A percentile compares a stretch with the other conserved stretches of the same genome.
Evolutionary conservation across 2,888 invertebrate genomes (phyloP).

Genomic region (Cynaeus angustus): DNA sequence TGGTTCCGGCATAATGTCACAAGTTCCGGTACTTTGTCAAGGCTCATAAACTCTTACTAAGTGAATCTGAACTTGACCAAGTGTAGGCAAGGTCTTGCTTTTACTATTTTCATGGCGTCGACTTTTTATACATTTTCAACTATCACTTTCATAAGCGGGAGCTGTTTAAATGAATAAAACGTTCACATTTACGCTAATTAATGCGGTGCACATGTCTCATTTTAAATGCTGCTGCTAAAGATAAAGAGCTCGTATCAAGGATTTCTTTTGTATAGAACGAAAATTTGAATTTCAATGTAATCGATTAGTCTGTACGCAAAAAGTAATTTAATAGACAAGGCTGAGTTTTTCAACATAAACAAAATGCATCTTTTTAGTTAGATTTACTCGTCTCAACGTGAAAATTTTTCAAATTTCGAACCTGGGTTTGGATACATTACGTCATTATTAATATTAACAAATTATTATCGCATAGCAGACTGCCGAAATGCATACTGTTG

Average conservation of each 20-base stretch:
- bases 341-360: too few species aligned
- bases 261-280: slow-evolving; percentile 10
- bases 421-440: not conserved
- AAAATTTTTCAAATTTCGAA: slow-evolving; percentile 1
- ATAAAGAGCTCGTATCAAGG: slow-evolving; percentile 11
- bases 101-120: slow-evolving; percentile 7
- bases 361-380: too few species aligned
- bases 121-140: slow-evolving; percentile 11
- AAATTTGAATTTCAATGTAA: too few species aligned
- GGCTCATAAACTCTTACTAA: not conserved
- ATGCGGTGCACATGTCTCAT: slow-evolving; percentile 10
- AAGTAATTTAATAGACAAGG: too few species aligned
- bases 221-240: slow-evolving; percentile 9
- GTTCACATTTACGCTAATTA: slow-evolving; percentile 25
- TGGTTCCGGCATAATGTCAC: not conserved
- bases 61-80: slow-evolving; percentile 33
- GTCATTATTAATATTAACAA: slow-evolving; percentile 1
- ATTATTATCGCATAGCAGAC: not conserved
- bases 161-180: slow-evolving; percentile 21
- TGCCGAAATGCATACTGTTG: not conserved
- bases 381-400: too few species aligned
- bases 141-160: slow-evolving; percentile 9
- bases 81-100: slow-evolving; percentile 24
- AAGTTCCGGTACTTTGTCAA: slow-evolving; percentile 6
- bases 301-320: too few species aligned